A percentile compares a stretch with the other conserved stretches of the same genome.
These are phyloP conservation scores for Agrypnia vestita DNA, from an alignment of 1,140 invertebrate genomes.

Conservation along the genomic window DNA sequence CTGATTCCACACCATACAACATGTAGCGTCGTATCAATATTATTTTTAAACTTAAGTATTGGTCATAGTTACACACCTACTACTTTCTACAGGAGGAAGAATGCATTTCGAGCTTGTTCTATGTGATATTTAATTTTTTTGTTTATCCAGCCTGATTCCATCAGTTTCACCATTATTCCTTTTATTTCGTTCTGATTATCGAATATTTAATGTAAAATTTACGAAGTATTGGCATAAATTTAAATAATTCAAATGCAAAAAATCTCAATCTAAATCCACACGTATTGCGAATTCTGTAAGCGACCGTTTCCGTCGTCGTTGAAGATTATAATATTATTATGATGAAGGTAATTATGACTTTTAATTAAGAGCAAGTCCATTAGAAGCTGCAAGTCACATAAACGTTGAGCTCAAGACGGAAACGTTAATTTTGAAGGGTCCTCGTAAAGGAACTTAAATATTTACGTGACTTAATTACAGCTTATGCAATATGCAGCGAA, in stretches of 20 bases:
- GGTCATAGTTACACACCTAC: too few species aligned
- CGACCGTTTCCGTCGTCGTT: not conserved
- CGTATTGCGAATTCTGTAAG: not conserved
- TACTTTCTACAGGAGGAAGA: too few species aligned
- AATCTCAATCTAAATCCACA: not conserved
- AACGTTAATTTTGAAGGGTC: slow-evolving; percentile 32
- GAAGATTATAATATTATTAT: not conserved
- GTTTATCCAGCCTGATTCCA: too few species aligned
- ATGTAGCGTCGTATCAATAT: too few species aligned
- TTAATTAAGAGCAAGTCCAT: slow-evolving; percentile 55
- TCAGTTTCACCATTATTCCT: too few species aligned
- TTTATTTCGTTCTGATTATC: too few species aligned
- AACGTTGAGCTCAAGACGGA: slow-evolving; percentile 18
- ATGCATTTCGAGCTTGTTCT: too few species aligned
- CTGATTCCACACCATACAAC: too few species aligned
- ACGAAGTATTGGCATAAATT: too few species aligned
- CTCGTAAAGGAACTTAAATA: slow-evolving; percentile 58
- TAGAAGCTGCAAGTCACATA: slow-evolving; percentile 33
- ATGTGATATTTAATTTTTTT: too few species aligned
- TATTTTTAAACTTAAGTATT: too few species aligned
- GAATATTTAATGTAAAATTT: too few species aligned
- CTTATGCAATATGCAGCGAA: slow-evolving; percentile 59
- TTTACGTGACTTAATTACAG: slow-evolving; percentile 62
- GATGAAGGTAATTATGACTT: slow-evolving; percentile 48
- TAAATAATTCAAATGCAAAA: not conserved